phyloP scores from a whole-genome alignment of 2,113 vertebrate genomes.

The Gnathonemus echidnorhynchus region DNA sequence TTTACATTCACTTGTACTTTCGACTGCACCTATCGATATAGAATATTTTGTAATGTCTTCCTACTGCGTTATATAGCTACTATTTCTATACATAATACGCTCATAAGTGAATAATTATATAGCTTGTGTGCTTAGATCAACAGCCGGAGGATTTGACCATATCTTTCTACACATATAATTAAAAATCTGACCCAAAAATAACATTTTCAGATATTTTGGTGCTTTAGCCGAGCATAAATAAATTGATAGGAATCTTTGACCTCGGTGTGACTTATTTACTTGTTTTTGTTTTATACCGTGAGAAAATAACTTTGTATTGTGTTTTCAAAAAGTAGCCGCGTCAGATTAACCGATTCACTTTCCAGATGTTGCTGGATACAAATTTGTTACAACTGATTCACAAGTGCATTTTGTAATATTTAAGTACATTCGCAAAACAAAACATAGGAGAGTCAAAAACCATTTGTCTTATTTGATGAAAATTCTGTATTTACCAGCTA shows the following conservation, averaged over 20 bases:
- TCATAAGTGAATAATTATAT: not conserved
- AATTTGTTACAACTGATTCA: not conserved
- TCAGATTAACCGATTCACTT: not conserved
- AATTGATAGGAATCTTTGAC: not conserved
- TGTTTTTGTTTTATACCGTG: not conserved
- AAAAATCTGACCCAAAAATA: not conserved
- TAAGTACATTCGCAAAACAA: not conserved
- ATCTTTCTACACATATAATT: not conserved
- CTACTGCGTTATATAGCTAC: not conserved
- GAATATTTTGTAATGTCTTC: not conserved
- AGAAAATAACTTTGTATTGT: not conserved
- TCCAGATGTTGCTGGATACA: not conserved
- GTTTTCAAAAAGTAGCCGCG: not conserved
- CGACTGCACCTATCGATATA: not conserved
- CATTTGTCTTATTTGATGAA: not conserved
- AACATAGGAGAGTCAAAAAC: not conserved
- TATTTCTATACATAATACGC: not conserved
- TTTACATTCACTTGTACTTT: not conserved
- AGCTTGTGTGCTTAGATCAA: not conserved
- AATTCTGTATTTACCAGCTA: not conserved
- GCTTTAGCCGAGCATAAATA: not conserved
- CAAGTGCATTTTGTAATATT: not conserved
- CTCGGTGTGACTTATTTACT: not conserved
- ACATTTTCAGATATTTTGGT: not conserved
- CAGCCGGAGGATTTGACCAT: not conserved